Base-by-base conservation (phyloP, 2,888 invertebrate species). In the Archips crataeganus region DNA sequence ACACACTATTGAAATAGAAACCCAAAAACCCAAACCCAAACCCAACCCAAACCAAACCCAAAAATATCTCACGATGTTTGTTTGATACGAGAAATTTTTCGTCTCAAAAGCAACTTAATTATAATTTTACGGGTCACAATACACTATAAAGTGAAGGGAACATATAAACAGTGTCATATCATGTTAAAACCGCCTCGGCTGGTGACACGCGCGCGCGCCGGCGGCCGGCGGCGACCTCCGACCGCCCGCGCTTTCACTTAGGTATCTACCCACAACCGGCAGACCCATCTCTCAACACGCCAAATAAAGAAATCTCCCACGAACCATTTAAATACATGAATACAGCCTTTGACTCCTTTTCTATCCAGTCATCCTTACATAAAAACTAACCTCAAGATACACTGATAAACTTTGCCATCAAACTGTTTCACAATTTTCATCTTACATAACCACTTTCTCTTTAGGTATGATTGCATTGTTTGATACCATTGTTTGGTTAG, bases 171-270 rank as follows among this genome's bases (percentile, higher is more conserved):
- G 45, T 69, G 67, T 61, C 67, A 67, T 67, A 47, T 62, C 60
- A 59, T 66, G 61, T 66, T 45, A 11, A 62, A 57, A 59, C 68
- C 67, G 75, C 74, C 60, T 72, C 75, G 74, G 75, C 70, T 60
- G 75, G 75, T 70, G 78, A 77, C 78, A 74, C 71, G 71, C 71
- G 69, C 71, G 77, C 73, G 23, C 23, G 23, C 23, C 23, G 23
- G 79, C 80, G 74, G 49, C 75, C 77, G 78, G 77, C 77, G 80
- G 75, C 84, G 87, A 88, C 89, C 90, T 87, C 78, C 81, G 87
- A 87, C 87, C 88, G 80, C 83, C 49, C 8, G 54, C 54, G 80
- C 90, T 90, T 90, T 90, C 90, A 84, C 90, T 77, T 83, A n/a
- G n/a, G n/a, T n/a, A 77, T 80, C 77, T 76, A 59, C 76, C 77